A percentile compares a stretch with the other conserved stretches of the same genome.
Evolutionary conservation across 2,888 invertebrate species (phyloP).

Genomic region (Diarsia brunnea): DNA sequence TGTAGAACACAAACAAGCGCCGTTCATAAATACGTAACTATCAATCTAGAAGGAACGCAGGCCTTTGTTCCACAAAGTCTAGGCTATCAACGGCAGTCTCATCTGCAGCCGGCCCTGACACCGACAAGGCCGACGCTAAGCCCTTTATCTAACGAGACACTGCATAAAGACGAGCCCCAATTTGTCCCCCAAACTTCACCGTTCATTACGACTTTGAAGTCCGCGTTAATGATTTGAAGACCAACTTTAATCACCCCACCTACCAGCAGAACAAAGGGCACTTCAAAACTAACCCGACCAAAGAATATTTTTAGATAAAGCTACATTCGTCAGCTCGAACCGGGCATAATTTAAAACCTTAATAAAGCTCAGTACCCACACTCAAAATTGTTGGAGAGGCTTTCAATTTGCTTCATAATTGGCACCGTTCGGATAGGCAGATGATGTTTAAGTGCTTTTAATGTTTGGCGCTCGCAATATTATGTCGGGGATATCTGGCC

Average conservation of each 20-base stretch:
- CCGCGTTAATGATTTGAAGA: constrained; percentile 65
- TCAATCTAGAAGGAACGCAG: constrained; percentile 39
- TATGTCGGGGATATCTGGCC: constrained; percentile 83
- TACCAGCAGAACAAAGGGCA: constrained; percentile 61
- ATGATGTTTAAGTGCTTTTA: constrained; percentile 85
- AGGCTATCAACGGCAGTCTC: constrained; percentile 28
- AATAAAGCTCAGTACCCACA: constrained; percentile 76
- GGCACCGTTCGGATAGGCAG: constrained; percentile 80
- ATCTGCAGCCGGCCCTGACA: constrained; percentile 61
- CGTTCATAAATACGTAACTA: constrained; percentile 60
- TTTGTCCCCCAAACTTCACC: constrained; percentile 67
- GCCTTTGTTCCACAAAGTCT: constrained; percentile 47
- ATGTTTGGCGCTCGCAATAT: constrained; percentile 83
- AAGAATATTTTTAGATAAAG: constrained; percentile 62
- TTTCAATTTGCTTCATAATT: constrained; percentile 85
- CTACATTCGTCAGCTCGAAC: constrained; percentile 65
- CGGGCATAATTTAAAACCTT: constrained; percentile 72
- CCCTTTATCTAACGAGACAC: constrained; percentile 62
- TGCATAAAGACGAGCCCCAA: constrained; percentile 69
- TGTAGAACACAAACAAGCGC: constrained; percentile 52
- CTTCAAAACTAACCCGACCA: constrained; percentile 53
- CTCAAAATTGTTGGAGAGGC: constrained; percentile 77
- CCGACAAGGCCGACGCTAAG: constrained; percentile 62
- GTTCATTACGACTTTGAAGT: constrained; percentile 70
- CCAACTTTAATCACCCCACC: constrained; percentile 55